Evolutionary conservation across 1,140 invertebrate genomes (phyloP), one percentile per base, ranked within the genome.

Genomic region (Idris sp.): DNA sequence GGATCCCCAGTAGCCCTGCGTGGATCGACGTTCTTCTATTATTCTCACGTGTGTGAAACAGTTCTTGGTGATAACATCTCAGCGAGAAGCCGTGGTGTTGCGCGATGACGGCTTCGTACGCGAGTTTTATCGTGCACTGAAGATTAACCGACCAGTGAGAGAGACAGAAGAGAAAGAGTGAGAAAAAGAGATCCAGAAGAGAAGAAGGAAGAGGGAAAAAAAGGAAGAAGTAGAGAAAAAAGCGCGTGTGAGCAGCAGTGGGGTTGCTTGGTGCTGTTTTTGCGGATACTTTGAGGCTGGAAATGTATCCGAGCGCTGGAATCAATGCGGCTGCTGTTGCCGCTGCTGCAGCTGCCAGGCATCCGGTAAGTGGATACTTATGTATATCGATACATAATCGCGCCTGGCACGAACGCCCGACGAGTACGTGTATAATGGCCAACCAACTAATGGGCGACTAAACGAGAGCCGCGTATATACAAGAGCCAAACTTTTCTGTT

Each of bases 261-360:
- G 41, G 58, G 62, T 22, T 53, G 49, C 25, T 40, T 11, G 30
- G 64, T 43, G 67, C 53, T 62, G 61, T 76, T 76, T 72, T 51
- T 68, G 74, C 74, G 74, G 67, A 72, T 54, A 69, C 69, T 64
- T 53, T 30, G 51, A 69, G 58, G 56, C 58, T 73, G 76, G 44
- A 89, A 76, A 90, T 90, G 89, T 90, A 90, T 85, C 89, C 89
- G 18, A 89, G 89, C 84, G 88, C 89, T 81, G 90, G 90, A 86
- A 90, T 90, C 84, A 90, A 90, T 79, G 89, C 90, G 68, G 89
- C 89, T 77, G 89, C 89, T 53, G 89, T 89, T 76, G 89, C 89
- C 58, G 90, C 89, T 56, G 89, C 88, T 38, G 89, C 89, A 71
- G 89, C 89, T 81, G 89, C 89, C 22, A 87, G 90, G 74, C 90